These are phyloP conservation scores for Ips nitidus DNA, from an alignment of 1,140 invertebrate species.

Conservation along the genomic window DNA sequence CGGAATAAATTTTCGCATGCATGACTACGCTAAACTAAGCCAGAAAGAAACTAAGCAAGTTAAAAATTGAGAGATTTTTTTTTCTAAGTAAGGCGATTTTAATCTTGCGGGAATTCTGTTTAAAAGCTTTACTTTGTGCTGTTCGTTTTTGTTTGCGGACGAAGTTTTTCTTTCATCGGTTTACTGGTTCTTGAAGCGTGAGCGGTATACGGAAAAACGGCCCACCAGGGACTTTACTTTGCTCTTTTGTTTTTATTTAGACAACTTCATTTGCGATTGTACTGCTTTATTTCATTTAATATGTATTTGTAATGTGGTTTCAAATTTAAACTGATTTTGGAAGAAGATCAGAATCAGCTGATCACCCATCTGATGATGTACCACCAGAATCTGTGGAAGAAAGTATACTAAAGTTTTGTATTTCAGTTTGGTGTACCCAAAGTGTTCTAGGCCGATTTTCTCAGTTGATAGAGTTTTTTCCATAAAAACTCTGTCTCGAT, in stretches of 20 bases:
- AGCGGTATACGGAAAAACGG: background rate
- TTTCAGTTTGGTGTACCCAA: too few species aligned
- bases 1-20: constrained; percentile 31
- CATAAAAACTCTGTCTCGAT: too few species aligned
- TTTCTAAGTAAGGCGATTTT: constrained; percentile 44
- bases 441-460: too few species aligned
- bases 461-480: too few species aligned
- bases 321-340: too few species aligned
- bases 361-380: too few species aligned
- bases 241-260: background rate
- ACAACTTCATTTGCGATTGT: too few species aligned
- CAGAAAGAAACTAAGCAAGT: constrained; percentile 33
- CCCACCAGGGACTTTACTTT: constrained; percentile 2
- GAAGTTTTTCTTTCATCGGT: constrained; percentile 5
- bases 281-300: too few species aligned
- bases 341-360: too few species aligned
- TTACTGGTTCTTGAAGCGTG: constrained; percentile 11
- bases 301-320: too few species aligned
- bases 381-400: too few species aligned
- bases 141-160: constrained; percentile 16
- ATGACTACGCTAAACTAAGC: constrained; percentile 33
- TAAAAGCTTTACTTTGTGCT: constrained; percentile 39
- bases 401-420: too few species aligned
- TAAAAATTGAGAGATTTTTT: constrained; percentile 40
- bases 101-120: constrained; percentile 44